These are phyloP conservation scores for Pocillopora meandrina DNA, from an alignment of 92 coral and sea anemone genomes.

Conservation along the genomic window DNA sequence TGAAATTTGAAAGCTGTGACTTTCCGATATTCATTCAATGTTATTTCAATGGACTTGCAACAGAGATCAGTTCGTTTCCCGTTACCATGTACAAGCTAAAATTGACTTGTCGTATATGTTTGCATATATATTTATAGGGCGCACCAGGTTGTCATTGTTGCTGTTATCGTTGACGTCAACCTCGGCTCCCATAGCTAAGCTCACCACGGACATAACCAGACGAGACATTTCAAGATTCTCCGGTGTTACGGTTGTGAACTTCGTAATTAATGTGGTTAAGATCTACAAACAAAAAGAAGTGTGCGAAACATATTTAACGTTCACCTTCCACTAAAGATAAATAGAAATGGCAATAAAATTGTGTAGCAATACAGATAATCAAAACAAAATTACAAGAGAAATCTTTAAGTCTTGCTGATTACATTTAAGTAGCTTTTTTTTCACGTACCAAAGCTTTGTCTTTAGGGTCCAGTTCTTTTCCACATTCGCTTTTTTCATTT, in stretches of 20 bases:
- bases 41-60: too few species aligned
- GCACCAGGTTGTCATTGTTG: neutral
- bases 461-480: neutral
- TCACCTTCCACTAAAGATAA: too few species aligned
- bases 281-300: neutral
- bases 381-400: too few species aligned
- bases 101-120: too few species aligned
- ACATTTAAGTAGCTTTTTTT: neutral
- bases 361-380: too few species aligned
- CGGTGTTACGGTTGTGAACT: constrained; percentile 16
- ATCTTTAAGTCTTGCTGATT: too few species aligned
- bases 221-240: constrained; percentile 24
- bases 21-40: too few species aligned
- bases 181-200: constrained; percentile 5
- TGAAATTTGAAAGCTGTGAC: too few species aligned
- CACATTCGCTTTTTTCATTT: constrained; percentile 24
- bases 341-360: too few species aligned
- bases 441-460: constrained; percentile 6
- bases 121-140: neutral
- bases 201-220: constrained; percentile 21
- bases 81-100: too few species aligned
- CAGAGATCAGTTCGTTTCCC: too few species aligned
- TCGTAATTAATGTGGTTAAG: neutral
- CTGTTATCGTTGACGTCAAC: neutral
- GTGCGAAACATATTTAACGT: too few species aligned